Evolutionary conservation across 2,113 vertebrate genomes (phyloP), one percentile per base, ranked within the genome.

Genomic region (Labeo catla): DNA sequence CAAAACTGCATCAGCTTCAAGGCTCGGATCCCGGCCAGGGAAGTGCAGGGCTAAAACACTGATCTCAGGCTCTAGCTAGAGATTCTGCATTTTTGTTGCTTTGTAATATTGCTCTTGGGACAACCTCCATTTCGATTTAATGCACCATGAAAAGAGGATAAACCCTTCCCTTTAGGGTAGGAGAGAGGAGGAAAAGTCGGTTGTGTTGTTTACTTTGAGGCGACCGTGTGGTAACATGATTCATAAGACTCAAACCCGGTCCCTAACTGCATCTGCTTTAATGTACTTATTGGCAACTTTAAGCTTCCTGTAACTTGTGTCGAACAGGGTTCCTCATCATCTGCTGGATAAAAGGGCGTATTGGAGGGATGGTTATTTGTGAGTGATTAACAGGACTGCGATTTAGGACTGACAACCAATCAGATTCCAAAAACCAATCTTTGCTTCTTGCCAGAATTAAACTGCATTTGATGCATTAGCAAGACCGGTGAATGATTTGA

Each of bases 61-160:
- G 63, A 80, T 70, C 43, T 82, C 36, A 28, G 74, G 45, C 80
- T 87, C 50, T 87, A 57, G 39, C 82, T 73, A 8, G n/a, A 77
- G 19, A 81, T 54, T 86, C 83, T 68, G 16, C 82, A 76, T 19
- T 84, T 16, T 76, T 59, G 57, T 77, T 76, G 70, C 36, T 76
- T 54, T 52, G 45, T 45, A 73, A 78, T 83, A 68, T 57, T 78
- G 7, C 45, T 79, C 50, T 73, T 78, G 65, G 68, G 81, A 84
- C 81, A 57, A 84, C 81, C 66, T 84, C 68, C 68, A 59, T 72
- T 84, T 84, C 49, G 49, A 73, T 73, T 84, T 84, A 84, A 84
- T 84, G 81, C 81, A 57, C 81, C 81, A 84, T 84, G 68, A 84
- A 83, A 84, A 84, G 49, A 84, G 81, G 81, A 84, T 73, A 84